Evolutionary conservation across 2,113 vertebrate species (phyloP).

Genomic region (Asarcornis scutulata): DNA sequence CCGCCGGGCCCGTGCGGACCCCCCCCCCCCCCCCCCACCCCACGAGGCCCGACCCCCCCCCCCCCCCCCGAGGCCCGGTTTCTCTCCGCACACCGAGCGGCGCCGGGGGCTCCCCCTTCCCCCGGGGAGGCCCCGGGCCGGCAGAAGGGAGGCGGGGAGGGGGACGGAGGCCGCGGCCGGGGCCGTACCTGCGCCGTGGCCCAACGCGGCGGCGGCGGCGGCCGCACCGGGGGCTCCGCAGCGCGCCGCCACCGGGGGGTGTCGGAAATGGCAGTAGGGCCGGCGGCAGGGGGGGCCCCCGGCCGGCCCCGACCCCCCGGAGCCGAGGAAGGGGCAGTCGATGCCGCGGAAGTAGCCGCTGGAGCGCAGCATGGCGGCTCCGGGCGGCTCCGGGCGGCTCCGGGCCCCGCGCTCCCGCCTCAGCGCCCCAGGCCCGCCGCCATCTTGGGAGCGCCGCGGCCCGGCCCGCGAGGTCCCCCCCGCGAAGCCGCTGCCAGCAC

Average conservation of each 20-base stretch:
- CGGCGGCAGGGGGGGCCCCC: conserved; percentile 76
- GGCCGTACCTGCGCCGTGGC: conserved; percentile 13
- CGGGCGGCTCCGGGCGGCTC: no score
- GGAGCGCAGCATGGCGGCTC: conserved; percentile 81
- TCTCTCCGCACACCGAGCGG: no score
- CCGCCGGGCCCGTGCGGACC: no score
- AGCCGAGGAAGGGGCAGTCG: conserved; percentile 88
- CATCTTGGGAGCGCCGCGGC: neutral
- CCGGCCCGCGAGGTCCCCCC: neutral
- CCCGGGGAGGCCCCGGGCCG: no score
- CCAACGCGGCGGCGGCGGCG: neutral
- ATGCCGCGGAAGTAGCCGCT: conserved; percentile 94
- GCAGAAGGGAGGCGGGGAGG: neutral
- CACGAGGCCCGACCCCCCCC: no score
- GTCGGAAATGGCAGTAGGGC: conserved; percentile 95
- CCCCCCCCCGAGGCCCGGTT: no score
- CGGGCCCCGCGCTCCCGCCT: neutral
- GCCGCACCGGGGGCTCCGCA: conserved; percentile 26
- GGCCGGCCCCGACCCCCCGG: conserved; percentile 13
- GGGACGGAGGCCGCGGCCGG: neutral
- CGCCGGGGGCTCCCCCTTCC: no score
- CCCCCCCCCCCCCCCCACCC: no score
- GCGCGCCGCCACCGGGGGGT: conserved; percentile 72
- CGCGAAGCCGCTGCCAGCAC: conserved; percentile 55
- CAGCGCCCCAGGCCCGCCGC: neutral